A percentile compares a stretch with the other conserved stretches of the same genome.
These are phyloP conservation scores for Pseudomyrmex cubaensis DNA, from an alignment of 1,140 invertebrate species.

Conservation along the genomic window DNA sequence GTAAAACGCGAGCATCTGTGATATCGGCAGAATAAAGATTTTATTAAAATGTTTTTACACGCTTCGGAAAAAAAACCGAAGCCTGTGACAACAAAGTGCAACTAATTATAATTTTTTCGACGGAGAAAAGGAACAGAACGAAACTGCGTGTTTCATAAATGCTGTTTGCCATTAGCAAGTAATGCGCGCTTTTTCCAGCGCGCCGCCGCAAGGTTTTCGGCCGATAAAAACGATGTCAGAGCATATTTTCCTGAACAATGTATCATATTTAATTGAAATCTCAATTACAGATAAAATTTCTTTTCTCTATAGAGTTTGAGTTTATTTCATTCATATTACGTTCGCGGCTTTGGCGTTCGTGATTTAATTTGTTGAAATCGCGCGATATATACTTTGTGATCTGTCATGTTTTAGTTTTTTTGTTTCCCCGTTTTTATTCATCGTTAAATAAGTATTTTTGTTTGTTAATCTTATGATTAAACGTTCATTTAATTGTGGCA, in stretches of 20 bases:
- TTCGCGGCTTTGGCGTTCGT: conserved; percentile 1
- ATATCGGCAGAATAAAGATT: not conserved
- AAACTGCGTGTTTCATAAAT: conserved; percentile 14
- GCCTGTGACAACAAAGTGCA: not conserved
- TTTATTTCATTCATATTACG: conserved; percentile 20
- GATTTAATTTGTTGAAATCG: conserved; percentile 41
- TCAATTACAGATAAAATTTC: conserved; percentile 20
- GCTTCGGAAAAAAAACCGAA: not conserved
- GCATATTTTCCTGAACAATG: not conserved
- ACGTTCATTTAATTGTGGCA: conserved; percentile 8
- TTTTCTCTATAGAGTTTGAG: not conserved
- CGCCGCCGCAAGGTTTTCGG: not conserved
- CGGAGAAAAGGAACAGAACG: not conserved
- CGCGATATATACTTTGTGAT: conserved; percentile 1
- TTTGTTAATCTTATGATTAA: conserved; percentile 33
- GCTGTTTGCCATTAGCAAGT: conserved; percentile 2
- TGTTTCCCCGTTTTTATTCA: not conserved
- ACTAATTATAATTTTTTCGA: not conserved
- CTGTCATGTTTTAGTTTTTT: not conserved
- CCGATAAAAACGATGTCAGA: conserved; percentile 22
- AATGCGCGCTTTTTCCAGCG: conserved; percentile 13
- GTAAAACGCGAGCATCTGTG: not conserved
- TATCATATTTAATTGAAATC: conserved; percentile 42
- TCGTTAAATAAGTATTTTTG: conserved; percentile 6
- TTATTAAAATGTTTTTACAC: conserved; percentile 1